Percentiles rank a stretch among this genome's conserved stretches.
phyloP scores from a whole-genome alignment of 2,797 vertebrate genomes.

The Morelia viridis region DNA sequence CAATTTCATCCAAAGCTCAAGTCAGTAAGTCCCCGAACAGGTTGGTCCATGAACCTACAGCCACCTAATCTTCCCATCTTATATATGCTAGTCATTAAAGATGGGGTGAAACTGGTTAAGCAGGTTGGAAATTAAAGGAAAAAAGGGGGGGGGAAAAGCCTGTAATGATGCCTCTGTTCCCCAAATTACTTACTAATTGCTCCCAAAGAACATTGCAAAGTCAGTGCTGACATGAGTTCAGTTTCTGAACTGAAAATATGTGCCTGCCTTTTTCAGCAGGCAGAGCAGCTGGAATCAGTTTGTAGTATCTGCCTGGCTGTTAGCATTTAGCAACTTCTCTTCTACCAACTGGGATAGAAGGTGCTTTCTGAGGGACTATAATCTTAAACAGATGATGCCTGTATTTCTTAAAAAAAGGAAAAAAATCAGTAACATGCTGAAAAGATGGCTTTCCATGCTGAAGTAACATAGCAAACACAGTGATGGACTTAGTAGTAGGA shows the following conservation, averaged over 20 bases:
- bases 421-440: not conserved
- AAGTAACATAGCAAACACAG: not conserved
- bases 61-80: not conserved
- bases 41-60: not conserved
- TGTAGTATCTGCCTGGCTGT: conserved; percentile 3
- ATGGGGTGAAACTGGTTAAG: conserved; percentile 41
- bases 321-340: conserved; percentile 11
- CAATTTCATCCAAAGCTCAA: not conserved
- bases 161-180: conserved; percentile 18
- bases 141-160: not conserved
- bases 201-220: conserved; percentile 48
- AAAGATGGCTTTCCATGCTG: not conserved
- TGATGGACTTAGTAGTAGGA: not conserved
- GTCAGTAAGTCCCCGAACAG: not conserved
- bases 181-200: conserved; percentile 56
- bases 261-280: conserved; percentile 3
- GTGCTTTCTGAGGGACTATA: conserved; percentile 2
- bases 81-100: conserved; percentile 35
- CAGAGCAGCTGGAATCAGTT: conserved; percentile 24
- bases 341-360: not conserved
- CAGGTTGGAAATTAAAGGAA: conserved; percentile 49
- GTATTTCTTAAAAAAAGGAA: not conserved
- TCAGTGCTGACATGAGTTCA: conserved; percentile 28
- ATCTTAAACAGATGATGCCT: conserved; percentile 21
- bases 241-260: conserved; percentile 13